Base-by-base conservation (phyloP, 2,113 vertebrate genomes). In the Sphyrna mokarran region DNA sequence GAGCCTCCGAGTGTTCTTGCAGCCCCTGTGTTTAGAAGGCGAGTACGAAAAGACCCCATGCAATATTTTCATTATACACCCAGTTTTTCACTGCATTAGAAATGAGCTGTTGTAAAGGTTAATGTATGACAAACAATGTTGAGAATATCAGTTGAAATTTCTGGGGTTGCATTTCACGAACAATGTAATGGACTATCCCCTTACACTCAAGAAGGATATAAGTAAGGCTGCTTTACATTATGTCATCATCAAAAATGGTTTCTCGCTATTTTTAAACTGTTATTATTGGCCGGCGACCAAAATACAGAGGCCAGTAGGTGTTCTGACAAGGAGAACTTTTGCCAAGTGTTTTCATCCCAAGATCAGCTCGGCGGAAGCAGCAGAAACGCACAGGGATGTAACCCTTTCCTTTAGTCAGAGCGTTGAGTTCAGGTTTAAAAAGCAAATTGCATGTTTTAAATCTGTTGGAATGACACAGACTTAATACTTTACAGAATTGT, bases 191-290 rank as follows among this genome's bases (percentile, higher is more conserved):
- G 68, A 54, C 40, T 48, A 72, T 72, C 40, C 14, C n/a, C 69
- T 72, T 95, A 95, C 94, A 95, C 43, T 72, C 94, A 29, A 76
- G 43, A 72, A 72, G 94, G 26, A 95, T 95, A 43, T 70, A 95
- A 76, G 94, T 54, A 33, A 72, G 68, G 43, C 94, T 95, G 94
- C 43, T 72, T 95, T 72, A 95, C 48, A 72, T 95, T 76, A 76
- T 54, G 94, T 95, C 94, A 72, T 95, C 94, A 72, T 72, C 94
- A 26, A 48, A 95, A 54, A 70, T 43, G 29, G 69, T 76, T 95
- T 72, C 94, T 72, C 23, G 37, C 68, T 90, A 90, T 90, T 90
- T 90, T 61, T 90, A 90, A 90, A 63, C 54, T 90, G 87, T 90
- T 90, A 61, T 54, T 90, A 61, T 90, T 90, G 87, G 87, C 58